Percentiles rank a stretch among this genome's conserved stretches.
Conservation (phyloP, 1,140 invertebrate species). For the Trachymyrmex septentrionalis region DNA sequence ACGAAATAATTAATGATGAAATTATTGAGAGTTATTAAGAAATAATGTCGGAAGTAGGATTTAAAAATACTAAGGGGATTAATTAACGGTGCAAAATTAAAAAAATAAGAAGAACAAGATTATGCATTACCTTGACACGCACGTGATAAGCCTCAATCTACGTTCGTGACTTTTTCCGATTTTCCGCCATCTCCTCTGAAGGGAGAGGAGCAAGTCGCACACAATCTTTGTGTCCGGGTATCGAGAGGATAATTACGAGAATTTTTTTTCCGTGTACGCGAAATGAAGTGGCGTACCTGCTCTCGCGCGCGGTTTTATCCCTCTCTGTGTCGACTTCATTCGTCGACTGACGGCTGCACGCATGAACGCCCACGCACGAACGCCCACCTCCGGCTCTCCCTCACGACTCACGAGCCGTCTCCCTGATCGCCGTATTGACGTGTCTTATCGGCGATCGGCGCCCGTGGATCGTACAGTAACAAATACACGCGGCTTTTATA, state of each 20-base stretch:
- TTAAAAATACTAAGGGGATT: neutral
- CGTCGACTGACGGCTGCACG: conserved; percentile 37
- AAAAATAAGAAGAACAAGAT: neutral
- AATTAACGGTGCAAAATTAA: neutral
- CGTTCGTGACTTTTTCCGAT: neutral
- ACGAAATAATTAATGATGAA: conserved; percentile 2
- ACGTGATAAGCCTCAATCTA: neutral
- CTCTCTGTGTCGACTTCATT: conserved; percentile 39
- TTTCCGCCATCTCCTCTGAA: neutral
- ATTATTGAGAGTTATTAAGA: conserved; percentile 10
- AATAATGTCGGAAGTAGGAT: neutral
- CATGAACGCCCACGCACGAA: conserved; percentile 52
- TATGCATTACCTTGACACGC: neutral
- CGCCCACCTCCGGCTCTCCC: conserved; percentile 45
- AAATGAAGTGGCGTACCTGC: conserved; percentile 48
- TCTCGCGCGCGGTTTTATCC: conserved; percentile 27
- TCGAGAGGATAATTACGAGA: conserved; percentile 23
- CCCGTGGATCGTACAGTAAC: conserved; percentile 55
- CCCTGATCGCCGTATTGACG: conserved; percentile 60
- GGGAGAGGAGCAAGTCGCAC: neutral
- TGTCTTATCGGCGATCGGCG: conserved; percentile 58
- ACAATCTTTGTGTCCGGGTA: neutral
- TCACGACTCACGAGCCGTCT: conserved; percentile 45
- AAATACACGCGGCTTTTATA: conserved; percentile 54
- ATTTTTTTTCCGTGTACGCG: conserved; percentile 29